Base-by-base conservation (phyloP, 2,888 invertebrate genomes). In the Mythimna loreyi region DNA sequence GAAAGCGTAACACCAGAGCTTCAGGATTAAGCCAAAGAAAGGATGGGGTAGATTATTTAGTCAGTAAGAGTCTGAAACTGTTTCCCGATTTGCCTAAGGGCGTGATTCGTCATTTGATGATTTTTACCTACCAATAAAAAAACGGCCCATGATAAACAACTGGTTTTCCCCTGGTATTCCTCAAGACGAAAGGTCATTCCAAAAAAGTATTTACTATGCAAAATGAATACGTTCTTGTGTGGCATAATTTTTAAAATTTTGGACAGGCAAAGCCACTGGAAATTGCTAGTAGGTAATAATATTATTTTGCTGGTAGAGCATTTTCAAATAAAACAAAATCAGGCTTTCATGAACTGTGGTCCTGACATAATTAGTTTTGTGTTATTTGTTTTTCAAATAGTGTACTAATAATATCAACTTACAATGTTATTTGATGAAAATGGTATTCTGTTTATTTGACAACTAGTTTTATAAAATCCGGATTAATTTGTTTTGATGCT, bases 281-380 rank as follows among this genome's bases (percentile, higher is more conserved):
- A 9, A 13, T 11, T 3, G 6, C 19, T 55, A 33, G 53, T 53
- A 30, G 13, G 19, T 56, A 56, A 36, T 21, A 23, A 23, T 55
- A n/a, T n/a, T n/a, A n/a, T n/a, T n/a, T 36, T 49, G 25, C 52
- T 57, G 7, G 49, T 47, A 66, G 30, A 57, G 40, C 11, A 13
- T 13, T 57, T 52, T 30, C 11, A 9, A 57, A 61, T 57, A 61
- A 52, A 43, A 28, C 33, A 47, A 61, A 52, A 23, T 33, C 40
- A 23, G 52, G 21, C 25, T 33, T 60, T 45, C 19, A 61, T 30
- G 25, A 23, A 25, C 30, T 9, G 30, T 56, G 71, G 30, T 60
- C 36, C 13, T 21, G 28, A 21, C 11, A 19, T 47, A 72, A 72
- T 71, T 65, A 57, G 47, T 40, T 65, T 47, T n/a, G 21, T 25